These are phyloP conservation scores for Emys orbicularis DNA, from an alignment of 2,797 vertebrate genomes.

Conservation along the genomic window DNA sequence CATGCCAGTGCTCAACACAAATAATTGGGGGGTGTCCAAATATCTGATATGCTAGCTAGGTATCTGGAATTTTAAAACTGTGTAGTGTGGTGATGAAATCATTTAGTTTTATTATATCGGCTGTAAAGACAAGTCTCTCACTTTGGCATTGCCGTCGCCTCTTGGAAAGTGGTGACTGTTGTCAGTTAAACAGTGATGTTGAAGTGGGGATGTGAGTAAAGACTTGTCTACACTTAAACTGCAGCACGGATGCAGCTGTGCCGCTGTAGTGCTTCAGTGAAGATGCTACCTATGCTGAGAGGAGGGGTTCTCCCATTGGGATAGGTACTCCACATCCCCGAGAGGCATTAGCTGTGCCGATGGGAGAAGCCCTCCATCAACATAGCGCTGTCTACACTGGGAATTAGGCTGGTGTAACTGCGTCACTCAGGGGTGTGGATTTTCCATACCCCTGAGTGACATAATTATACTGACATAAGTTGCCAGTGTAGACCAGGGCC, in stretches of 20 bases:
- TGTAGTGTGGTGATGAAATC: slow-evolving; percentile 59
- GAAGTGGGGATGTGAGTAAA: slow-evolving; percentile 52
- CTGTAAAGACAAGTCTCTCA: slow-evolving; percentile 68
- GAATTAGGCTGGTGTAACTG: not conserved
- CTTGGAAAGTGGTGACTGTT: slow-evolving; percentile 42
- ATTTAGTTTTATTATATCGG: slow-evolving; percentile 1
- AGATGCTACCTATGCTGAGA: no score
- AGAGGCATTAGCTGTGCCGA: not conserved
- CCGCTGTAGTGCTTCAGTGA: no score
- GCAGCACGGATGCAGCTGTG: not conserved
- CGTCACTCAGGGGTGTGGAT: not conserved
- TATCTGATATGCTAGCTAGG: slow-evolving; percentile 54
- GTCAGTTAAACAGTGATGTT: slow-evolving; percentile 33
- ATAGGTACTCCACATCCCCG: not conserved
- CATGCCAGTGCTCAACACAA: not conserved
- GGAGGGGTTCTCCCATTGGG: not conserved
- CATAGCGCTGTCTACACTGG: not conserved
- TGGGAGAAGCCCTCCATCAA: not conserved
- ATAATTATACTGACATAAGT: no score
- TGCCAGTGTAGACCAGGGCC: no score
- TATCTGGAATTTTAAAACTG: slow-evolving; percentile 47
- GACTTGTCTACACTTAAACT: not conserved
- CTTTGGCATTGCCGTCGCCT: slow-evolving; percentile 57
- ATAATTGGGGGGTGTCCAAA: slow-evolving; percentile 43
- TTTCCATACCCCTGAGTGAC: no score